Base-by-base conservation (phyloP, 2,888 invertebrate genomes). In the Antheraea yamamai region DNA sequence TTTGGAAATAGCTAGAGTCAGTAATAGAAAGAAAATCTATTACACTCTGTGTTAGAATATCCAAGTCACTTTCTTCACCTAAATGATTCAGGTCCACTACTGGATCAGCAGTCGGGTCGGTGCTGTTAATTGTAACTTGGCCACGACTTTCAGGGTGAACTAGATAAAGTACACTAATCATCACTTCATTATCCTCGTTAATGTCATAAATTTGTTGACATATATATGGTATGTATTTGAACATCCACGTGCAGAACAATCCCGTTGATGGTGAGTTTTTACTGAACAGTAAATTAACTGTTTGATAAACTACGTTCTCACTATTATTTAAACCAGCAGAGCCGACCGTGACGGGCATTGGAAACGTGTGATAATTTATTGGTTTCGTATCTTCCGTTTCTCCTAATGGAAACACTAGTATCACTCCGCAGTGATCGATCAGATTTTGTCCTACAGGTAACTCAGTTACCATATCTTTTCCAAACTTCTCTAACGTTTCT, bases 231-330 rank as follows among this genome's bases (percentile, higher is more conserved):
- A 82, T 95, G 95, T 78, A 96, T 90, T 35, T 94, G 88, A 82
- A 89, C 92, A 85, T 96, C 95, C 68, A 96, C 91, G 76, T 26
- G 23, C 82, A 83, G 2, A 83, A 14, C 2, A 76, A 61, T 8
- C 77, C 14, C 0, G 79, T 47, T 18, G 75, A 80, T 0, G 75
- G 20, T 10, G 75, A 76, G 2, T 77, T 76, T 0, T 76, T 74
- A 0, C 70, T 52, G 52, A 81, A 77, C 1, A 76, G 2, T 20
- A 81, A 77, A 58, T 78, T 85, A 23, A 83, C 78, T 12, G 70
- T 71, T 66, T 83, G 84, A 73, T 83, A 84, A 23, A 84, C 81
- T 16, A 86, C 77, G 18, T 77, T 51, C 51, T 80, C 76, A 20
- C 77, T 74, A 8, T 75, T 78, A 58, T 85, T 76, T 4, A 83